Evolutionary conservation across 2,888 invertebrate species (phyloP), one percentile per base, ranked within the genome.

Genomic region (Meteorus colon): DNA sequence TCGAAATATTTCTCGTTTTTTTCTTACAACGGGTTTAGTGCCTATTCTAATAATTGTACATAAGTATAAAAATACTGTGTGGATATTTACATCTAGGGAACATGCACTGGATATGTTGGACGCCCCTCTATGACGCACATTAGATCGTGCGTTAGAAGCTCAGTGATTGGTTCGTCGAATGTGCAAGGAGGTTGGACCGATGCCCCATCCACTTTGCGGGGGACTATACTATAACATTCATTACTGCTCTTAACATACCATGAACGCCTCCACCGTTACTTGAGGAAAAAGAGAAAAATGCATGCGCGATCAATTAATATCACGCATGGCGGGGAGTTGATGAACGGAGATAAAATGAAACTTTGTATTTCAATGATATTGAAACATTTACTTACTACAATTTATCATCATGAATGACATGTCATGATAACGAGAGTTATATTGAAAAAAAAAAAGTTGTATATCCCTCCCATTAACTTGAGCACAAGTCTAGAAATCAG

Each of bases 81-180:
- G 19, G 1, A 55, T 8, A 55, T 19, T 8, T 24, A 4, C 55
- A 55, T 55, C n/a, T 4, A 55, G 10, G 10, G 8, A 19, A 55
- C n/a, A 55, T 55, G 2, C n/a, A 24, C 5, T 19, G 19, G 1
- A 19, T 55, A n/a, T 19, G 19, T 55, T 55, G 19, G 68, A 71
- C 70, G 75, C 73, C 73, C 68, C 65, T 37, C 65, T 37, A 8
- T 41, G 55, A 59, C 74, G 78, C 78, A 78, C 77, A 84, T 88
- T 88, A 88, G 88, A 88, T 86, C 84, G 84, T 84, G 81, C 84
- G 86, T 88, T 87, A 88, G 88, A 87, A 82, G 73, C 55, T 48
- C 82, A 82, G 86, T 83, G 86, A 88, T 88, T 88, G 88, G 88
- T 84, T 86, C 82, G 81, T 81, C 82, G 82, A 80, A 83, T 81